These are phyloP conservation scores for Drosophila planitibia DNA, from an alignment of 2,888 invertebrate genomes.

Conservation along the genomic window DNA sequence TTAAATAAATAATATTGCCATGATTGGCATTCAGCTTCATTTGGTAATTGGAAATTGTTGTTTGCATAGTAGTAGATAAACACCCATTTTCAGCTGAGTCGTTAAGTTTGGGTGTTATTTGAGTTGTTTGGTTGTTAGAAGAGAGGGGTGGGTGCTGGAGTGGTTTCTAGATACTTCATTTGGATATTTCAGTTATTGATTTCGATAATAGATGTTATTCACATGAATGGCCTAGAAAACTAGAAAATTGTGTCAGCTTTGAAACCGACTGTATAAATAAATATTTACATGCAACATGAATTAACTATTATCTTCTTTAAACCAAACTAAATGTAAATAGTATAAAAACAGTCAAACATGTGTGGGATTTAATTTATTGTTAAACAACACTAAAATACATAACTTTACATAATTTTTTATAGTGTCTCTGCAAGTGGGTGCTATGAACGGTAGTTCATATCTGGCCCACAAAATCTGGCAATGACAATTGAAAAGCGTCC, in stretches of 20 bases:
- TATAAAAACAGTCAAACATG: not conserved
- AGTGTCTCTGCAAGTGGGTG: not conserved
- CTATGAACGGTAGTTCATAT: not conserved
- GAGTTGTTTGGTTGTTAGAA: not conserved
- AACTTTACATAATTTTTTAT: not conserved
- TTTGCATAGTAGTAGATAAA: not conserved
- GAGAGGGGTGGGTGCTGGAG: not conserved
- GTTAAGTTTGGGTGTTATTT: slow-evolving; percentile 1
- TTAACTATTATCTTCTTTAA: not conserved
- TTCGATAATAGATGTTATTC: slow-evolving; percentile 26
- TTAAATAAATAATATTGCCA: slow-evolving; percentile 19
- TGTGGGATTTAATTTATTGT: not conserved
- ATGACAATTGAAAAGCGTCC: slow-evolving; percentile 20
- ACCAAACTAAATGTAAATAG: not conserved
- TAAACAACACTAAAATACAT: not conserved
- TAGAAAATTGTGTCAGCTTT: slow-evolving; percentile 16
- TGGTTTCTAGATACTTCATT: not conserved
- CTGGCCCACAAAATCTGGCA: slow-evolving; percentile 9
- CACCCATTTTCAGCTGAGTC: not conserved
- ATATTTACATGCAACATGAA: not conserved
- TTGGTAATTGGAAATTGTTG: slow-evolving; percentile 16
- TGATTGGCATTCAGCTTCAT: slow-evolving; percentile 15
- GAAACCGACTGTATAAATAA: slow-evolving; percentile 28
- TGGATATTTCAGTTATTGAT: slow-evolving; percentile 42
- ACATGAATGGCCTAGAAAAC: slow-evolving; percentile 4